These are phyloP conservation scores for Acestrorhynchus altus DNA, from an alignment of 2,797 vertebrate genomes.

Conservation along the genomic window DNA sequence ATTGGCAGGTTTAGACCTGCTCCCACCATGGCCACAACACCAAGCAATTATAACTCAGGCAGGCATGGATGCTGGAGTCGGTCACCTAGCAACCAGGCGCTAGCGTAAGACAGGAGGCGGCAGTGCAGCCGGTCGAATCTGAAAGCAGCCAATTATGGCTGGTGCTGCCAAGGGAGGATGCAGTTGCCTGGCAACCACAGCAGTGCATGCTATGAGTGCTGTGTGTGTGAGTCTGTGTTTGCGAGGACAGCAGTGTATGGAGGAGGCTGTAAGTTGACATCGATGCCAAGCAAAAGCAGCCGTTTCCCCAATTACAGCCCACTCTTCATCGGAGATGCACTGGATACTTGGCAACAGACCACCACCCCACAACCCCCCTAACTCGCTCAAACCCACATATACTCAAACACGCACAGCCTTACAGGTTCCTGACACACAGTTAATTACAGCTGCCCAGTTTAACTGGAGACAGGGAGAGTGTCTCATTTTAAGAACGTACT, in stretches of 20 bases:
- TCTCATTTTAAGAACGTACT: too few species aligned
- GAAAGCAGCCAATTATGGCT: slow-evolving; percentile 82
- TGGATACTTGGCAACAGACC: slow-evolving; percentile 88
- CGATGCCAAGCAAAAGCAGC: slow-evolving; percentile 77
- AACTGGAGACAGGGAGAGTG: slow-evolving; percentile 59
- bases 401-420: slow-evolving; percentile 59
- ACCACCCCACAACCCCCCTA: slow-evolving; percentile 27
- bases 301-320: slow-evolving; percentile 87
- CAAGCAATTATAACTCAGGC: slow-evolving; percentile 87
- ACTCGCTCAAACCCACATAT: slow-evolving; percentile 24
- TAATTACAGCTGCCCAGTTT: slow-evolving; percentile 83
- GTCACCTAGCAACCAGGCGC: slow-evolving; percentile 89
- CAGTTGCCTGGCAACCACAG: slow-evolving; percentile 93
- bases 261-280: slow-evolving; percentile 78
- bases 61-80: slow-evolving; percentile 78
- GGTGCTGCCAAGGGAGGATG: slow-evolving; percentile 76
- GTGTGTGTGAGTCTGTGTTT: slow-evolving; percentile 33
- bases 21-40: slow-evolving; percentile 74
- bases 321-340: slow-evolving; percentile 83
- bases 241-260: slow-evolving; percentile 59
- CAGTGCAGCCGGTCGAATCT: slow-evolving; percentile 81
- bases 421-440: slow-evolving; percentile 73
- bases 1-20: slow-evolving; percentile 75
- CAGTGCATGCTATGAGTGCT: slow-evolving; percentile 66
- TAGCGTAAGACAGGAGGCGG: slow-evolving; percentile 72